Conservation (phyloP, 1,140 invertebrate genomes). For the Trichonephila inaurata region DNA sequence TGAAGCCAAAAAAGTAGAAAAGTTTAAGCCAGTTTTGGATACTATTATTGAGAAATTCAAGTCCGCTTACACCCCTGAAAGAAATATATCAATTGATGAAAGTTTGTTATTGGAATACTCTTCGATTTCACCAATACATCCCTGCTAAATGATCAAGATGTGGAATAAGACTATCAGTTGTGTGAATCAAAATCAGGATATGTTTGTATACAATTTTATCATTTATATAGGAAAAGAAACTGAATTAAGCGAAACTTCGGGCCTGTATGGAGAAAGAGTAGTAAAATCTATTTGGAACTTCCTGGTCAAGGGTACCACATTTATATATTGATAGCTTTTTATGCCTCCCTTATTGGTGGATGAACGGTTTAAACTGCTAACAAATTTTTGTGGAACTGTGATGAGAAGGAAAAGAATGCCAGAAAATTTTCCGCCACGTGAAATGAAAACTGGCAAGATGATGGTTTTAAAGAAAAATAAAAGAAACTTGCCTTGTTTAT, state of each 20-base stretch:
- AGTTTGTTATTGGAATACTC: neutral
- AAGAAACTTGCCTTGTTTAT: too few species aligned
- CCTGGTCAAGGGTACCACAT: neutral
- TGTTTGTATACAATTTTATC: neutral
- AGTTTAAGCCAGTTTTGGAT: neutral
- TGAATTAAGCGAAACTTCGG: neutral
- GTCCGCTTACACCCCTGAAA: slow-evolving; percentile 4
- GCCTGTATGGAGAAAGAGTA: neutral
- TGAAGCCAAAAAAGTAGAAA: neutral
- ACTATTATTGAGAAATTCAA: neutral
- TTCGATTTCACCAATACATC: slow-evolving; percentile 17
- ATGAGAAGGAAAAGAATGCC: too few species aligned
- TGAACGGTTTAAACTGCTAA: too few species aligned
- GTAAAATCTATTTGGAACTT: neutral
- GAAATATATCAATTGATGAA: slow-evolving; percentile 43
- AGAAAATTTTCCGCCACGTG: too few species aligned
- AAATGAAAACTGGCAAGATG: too few species aligned
- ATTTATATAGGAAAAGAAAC: neutral
- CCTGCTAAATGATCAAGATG: neutral
- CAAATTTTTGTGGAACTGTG: too few species aligned
- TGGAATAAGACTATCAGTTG: slow-evolving; percentile 25
- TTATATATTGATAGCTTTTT: neutral
- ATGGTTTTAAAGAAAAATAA: too few species aligned
- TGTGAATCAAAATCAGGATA: neutral
- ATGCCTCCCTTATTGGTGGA: too few species aligned